Conservation (phyloP, 1,140 invertebrate species). For the Caenorhabditis brenneri region DNA sequence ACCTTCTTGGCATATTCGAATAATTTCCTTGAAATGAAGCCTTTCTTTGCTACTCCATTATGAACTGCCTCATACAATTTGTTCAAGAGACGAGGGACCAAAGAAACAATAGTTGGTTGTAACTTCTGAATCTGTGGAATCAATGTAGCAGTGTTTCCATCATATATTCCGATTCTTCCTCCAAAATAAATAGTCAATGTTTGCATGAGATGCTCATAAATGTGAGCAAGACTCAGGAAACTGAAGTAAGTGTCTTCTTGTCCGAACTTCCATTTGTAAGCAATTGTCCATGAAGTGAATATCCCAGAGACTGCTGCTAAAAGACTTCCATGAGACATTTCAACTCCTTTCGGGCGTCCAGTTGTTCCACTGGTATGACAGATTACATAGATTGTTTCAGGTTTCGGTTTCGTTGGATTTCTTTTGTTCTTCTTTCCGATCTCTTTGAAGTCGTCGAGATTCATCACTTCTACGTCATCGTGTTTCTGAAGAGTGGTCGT, state of each 20-base stretch:
- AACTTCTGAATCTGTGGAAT: constrained; percentile 71
- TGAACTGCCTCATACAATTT: constrained; percentile 71
- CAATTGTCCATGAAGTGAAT: constrained; percentile 59
- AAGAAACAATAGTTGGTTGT: constrained; percentile 72
- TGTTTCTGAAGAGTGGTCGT: constrained; percentile 23
- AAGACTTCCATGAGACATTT: constrained; percentile 92
- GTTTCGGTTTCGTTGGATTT: constrained; percentile 77
- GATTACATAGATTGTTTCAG: constrained; percentile 86
- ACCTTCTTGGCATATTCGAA: constrained; percentile 51
- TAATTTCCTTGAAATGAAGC: constrained; percentile 48
- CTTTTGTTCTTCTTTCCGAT: constrained; percentile 50
- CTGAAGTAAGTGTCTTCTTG: constrained; percentile 57
- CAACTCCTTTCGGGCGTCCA: constrained; percentile 87
- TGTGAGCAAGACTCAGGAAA: constrained; percentile 62
- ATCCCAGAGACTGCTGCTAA: constrained; percentile 80
- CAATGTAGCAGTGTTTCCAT: constrained; percentile 72
- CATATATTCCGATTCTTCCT: constrained; percentile 72
- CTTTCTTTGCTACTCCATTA: constrained; percentile 48
- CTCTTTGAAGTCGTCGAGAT: constrained; percentile 46
- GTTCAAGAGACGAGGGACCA: constrained; percentile 73
- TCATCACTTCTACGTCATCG: constrained; percentile 3
- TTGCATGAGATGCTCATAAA: constrained; percentile 65
- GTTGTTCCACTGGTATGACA: constrained; percentile 97
- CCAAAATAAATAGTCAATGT: constrained; percentile 70
- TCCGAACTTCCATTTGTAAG: constrained; percentile 34